These are phyloP conservation scores for Tachina grossa DNA, from an alignment of 2,888 invertebrate genomes.

Conservation along the genomic window DNA sequence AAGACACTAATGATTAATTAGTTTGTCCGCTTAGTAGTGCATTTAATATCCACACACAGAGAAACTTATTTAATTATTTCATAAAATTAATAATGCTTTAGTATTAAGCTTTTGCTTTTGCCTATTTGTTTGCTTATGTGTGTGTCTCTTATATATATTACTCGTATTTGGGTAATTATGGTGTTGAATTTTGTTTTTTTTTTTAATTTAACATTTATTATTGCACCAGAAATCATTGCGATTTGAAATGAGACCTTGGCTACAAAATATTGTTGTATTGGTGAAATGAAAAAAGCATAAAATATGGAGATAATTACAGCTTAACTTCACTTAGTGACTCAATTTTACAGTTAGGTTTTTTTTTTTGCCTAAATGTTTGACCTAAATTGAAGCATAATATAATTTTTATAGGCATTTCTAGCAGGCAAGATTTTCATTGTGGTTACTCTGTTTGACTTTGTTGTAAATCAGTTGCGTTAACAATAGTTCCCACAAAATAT, in stretches of 20 bases:
- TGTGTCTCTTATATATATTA: conserved; percentile 36
- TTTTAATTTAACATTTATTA: conserved; percentile 21
- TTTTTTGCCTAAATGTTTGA: conserved; percentile 43
- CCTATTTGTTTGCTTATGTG: conserved; percentile 10
- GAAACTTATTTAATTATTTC: conserved; percentile 46
- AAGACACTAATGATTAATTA: conserved; percentile 62
- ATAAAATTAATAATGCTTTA: conserved; percentile 28
- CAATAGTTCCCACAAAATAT: conserved; percentile 44
- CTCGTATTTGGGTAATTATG: conserved; percentile 57
- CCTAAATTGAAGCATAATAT: conserved; percentile 51
- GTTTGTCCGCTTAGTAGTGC: conserved; percentile 62
- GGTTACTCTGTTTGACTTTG: background rate
- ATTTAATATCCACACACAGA: conserved; percentile 33
- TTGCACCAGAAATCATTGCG: conserved; percentile 29
- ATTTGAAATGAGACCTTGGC: conserved; percentile 57
- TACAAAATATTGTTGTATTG: conserved; percentile 14
- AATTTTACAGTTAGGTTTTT: conserved; percentile 26
- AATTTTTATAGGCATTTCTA: conserved; percentile 28
- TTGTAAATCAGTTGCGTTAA: background rate
- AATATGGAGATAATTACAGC: conserved; percentile 51
- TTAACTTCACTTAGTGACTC: conserved; percentile 66
- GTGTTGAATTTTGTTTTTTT: conserved; percentile 25
- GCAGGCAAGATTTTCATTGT: background rate
- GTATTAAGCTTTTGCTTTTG: conserved; percentile 21
- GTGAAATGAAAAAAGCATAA: conserved; percentile 8